Evolutionary conservation across 2,113 vertebrate genomes (phyloP).

Genomic region (Eurystomus gularis): DNA sequence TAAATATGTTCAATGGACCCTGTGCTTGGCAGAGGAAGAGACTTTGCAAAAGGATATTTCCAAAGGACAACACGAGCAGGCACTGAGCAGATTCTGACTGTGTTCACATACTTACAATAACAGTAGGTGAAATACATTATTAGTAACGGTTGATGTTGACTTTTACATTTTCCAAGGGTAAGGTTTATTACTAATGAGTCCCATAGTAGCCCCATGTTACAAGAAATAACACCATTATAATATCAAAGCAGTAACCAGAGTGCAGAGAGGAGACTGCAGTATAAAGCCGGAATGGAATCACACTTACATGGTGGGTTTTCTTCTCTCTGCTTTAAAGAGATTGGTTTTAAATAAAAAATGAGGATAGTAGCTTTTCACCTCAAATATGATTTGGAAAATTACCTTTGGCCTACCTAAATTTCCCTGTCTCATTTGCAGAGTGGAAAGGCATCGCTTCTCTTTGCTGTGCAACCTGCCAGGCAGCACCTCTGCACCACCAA

Average conservation of each 20-base stretch:
- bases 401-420: not conserved
- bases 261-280: not conserved
- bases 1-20: not conserved
- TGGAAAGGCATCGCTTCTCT: not conserved
- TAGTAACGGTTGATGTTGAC: constrained; percentile 33
- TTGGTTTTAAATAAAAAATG: constrained; percentile 50
- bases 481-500: not conserved
- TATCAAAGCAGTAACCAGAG: not conserved
- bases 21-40: not conserved
- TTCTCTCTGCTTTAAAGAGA: constrained; percentile 6
- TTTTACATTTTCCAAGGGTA: constrained; percentile 45
- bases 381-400: not conserved
- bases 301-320: not conserved
- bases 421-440: not conserved
- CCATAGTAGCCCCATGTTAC: constrained; percentile 15
- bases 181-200: constrained; percentile 58
- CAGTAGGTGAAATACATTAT: constrained; percentile 56
- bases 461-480: not conserved
- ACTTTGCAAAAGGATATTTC: constrained; percentile 18
- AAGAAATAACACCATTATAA: constrained; percentile 56
- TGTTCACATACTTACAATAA: constrained; percentile 52
- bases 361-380: not conserved
- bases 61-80: not conserved
- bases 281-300: not conserved
- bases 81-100: constrained; percentile 2